A percentile compares a stretch with the other conserved stretches of the same genome.
These are phyloP conservation scores for Chroicocephalus ridibundus DNA, from an alignment of 2,113 vertebrate genomes.

Conservation along the genomic window DNA sequence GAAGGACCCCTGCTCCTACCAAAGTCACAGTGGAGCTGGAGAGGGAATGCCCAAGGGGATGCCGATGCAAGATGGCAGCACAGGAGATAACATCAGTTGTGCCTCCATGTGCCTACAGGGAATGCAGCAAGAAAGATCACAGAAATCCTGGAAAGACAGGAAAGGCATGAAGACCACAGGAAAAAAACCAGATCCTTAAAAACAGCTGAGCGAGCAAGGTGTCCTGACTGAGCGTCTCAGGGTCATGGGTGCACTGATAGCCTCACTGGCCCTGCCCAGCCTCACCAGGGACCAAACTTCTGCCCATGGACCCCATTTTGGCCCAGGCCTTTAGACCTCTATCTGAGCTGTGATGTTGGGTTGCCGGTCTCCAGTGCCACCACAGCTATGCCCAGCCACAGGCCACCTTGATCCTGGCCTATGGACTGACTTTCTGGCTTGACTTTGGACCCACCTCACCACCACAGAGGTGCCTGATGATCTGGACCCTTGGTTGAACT, in stretches of 20 bases:
- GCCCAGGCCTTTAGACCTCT: neutral
- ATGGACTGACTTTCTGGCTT: neutral
- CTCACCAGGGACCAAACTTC: neutral
- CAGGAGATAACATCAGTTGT: neutral
- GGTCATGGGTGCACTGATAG: neutral
- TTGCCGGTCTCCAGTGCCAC: neutral
- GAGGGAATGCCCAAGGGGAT: neutral
- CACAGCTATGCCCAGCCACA: neutral
- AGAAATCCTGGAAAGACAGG: neutral
- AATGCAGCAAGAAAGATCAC: neutral
- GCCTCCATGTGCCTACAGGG: neutral
- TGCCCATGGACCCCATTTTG: neutral
- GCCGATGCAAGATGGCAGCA: neutral
- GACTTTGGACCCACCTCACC: neutral
- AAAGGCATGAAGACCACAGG: neutral
- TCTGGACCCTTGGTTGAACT: neutral
- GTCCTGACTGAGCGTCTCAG: neutral
- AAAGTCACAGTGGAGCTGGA: neutral
- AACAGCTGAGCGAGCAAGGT: neutral
- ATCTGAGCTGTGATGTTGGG: neutral
- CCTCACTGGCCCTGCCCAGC: neutral
- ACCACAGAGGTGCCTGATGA: neutral
- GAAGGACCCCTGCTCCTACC: neutral
- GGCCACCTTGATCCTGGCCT: neutral
- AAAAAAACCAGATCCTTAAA: neutral